Evolutionary conservation across 2,888 invertebrate species (phyloP), one percentile per base, ranked within the genome.

Genomic region (Kryphioiulus occultus): DNA sequence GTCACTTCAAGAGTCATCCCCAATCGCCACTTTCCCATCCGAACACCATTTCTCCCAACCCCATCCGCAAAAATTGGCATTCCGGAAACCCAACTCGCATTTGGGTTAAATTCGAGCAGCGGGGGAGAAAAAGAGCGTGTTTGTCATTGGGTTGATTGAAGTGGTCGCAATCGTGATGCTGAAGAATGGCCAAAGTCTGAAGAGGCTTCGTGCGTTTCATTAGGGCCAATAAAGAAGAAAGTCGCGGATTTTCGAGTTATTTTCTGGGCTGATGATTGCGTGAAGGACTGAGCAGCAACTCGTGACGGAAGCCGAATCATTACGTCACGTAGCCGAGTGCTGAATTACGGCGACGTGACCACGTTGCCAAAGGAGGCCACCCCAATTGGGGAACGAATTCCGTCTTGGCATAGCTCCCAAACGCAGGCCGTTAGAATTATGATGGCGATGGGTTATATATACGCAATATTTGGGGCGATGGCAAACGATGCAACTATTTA

Each of bases 231-330:
- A 59, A 59, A 59, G 53, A 59, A 59, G 53, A 59, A 59, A 59
- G 53, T 59, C 53, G 53, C n/a, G 53, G n/a, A n/a, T 59, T 59
- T 59, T 59, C 53, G 53, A 59, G n/a, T 59, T 59, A 59, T 59
- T 59, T 59, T 59, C 53, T n/a, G 53, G 53, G 53, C 7, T 47
- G 47, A n/a, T 59, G 53, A 59, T 59, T 59, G 53, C 53, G 53
- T n/a, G 53, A 59, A 59, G 53, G 53, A 59, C 53, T n/a, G 53
- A 44, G 17, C 44, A 44, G 53, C 53, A 59, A 59, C 53, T n/a
- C 53, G 53, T 59, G 53, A 59, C 53, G 53, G n/a, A 59, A 59
- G 53, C 53, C 53, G 53, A n/a, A n/a, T 3, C 53, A n/a, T 59
- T 59, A 59, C 53, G 53, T 59, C 53, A 59, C 53, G 53, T 59